These are phyloP conservation scores for Hippocampus kuda DNA, from an alignment of 2,797 vertebrate genomes.

Conservation along the genomic window DNA sequence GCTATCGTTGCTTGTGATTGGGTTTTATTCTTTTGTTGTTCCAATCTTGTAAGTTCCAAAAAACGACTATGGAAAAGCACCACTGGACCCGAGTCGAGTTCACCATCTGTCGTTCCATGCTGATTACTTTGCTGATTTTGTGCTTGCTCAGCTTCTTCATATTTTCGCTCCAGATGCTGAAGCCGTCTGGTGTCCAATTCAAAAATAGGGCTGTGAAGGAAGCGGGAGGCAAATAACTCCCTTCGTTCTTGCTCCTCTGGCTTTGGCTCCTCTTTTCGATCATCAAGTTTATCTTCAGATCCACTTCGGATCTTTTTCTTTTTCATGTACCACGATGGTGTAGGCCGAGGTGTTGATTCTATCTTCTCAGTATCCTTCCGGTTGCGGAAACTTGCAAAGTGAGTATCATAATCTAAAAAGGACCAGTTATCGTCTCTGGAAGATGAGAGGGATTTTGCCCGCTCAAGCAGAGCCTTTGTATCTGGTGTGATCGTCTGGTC, in stretches of 20 bases:
- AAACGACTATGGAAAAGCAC: slow-evolving; percentile 94
- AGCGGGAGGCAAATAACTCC: slow-evolving; percentile 92
- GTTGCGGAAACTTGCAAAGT: slow-evolving; percentile 88
- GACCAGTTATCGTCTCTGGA: slow-evolving; percentile 98
- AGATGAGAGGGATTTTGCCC: slow-evolving; percentile 94
- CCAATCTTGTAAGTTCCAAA: slow-evolving; percentile 78
- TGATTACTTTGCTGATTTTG: slow-evolving; percentile 71
- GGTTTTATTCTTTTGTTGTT: slow-evolving; percentile 88
- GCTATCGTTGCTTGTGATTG: slow-evolving; percentile 71
- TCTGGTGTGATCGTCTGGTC: slow-evolving; percentile 98
- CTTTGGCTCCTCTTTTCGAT: slow-evolving; percentile 92
- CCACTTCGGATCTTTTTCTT: slow-evolving; percentile 95
- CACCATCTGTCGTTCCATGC: slow-evolving; percentile 70
- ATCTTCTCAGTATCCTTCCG: slow-evolving; percentile 96
- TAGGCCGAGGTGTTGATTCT: slow-evolving; percentile 83
- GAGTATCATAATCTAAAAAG: slow-evolving; percentile 90
- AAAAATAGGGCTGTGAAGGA: slow-evolving; percentile 96
- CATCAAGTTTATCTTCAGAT: slow-evolving; percentile 89
- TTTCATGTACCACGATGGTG: slow-evolving; percentile 96
- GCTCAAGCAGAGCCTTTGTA: slow-evolving; percentile 94
- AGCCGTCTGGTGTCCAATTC: slow-evolving; percentile 92
- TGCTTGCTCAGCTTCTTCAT: slow-evolving; percentile 81
- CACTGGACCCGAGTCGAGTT: slow-evolving; percentile 76
- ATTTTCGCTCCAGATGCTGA: slow-evolving; percentile 88
- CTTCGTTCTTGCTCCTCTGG: slow-evolving; percentile 90